Evolutionary conservation across 1,140 invertebrate species (phyloP), one percentile per base, ranked within the genome.

Genomic region (Sycophaga agraensis): DNA sequence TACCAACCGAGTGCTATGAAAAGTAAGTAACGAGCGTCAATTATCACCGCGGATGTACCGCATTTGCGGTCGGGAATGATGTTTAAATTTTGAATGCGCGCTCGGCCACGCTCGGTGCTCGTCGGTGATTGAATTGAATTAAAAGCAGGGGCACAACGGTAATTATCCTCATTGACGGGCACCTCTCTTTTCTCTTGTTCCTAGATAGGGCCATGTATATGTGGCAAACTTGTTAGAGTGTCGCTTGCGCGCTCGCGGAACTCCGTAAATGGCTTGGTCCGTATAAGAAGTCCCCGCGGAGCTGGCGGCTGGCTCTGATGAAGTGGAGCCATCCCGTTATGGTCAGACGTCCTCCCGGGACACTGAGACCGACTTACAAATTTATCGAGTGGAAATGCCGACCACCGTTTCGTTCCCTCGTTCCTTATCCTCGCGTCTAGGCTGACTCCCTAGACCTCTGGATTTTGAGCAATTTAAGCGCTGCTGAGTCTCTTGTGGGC

Each of bases 211-310:
- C n/a, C n/a, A n/a, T n/a, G n/a, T n/a, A n/a, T n/a, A n/a, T n/a
- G n/a, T n/a, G n/a, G n/a, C n/a, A n/a, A n/a, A n/a, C n/a, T n/a
- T n/a, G n/a, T n/a, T n/a, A n/a, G n/a, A n/a, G n/a, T n/a, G n/a
- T n/a, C n/a, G n/a, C 6, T 8, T 37, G 28, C 34, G 34, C 34
- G 4, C 5, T 2, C 17, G 26, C 37, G 57, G 45, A 51, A 51
- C 39, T 59, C 48, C 14, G 57, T 19, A 59, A 59, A 59, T 59
- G 48, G 51, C 57, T 51, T 51, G 51, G 39, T 11, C 57, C 40
- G n/a, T n/a, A n/a, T 53, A 61, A 61, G 51, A 61, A 61, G 49
- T 61, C 59, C 59, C 59, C 21, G 49, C 16, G 50, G 59, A 54
- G 21, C 26, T 42, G 35, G n/a, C 37, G 12, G 4, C 17, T 21